Evolutionary conservation across 2,113 vertebrate species (phyloP), one percentile per base, ranked within the genome.

Genomic region (Ammodytes dubius): DNA sequence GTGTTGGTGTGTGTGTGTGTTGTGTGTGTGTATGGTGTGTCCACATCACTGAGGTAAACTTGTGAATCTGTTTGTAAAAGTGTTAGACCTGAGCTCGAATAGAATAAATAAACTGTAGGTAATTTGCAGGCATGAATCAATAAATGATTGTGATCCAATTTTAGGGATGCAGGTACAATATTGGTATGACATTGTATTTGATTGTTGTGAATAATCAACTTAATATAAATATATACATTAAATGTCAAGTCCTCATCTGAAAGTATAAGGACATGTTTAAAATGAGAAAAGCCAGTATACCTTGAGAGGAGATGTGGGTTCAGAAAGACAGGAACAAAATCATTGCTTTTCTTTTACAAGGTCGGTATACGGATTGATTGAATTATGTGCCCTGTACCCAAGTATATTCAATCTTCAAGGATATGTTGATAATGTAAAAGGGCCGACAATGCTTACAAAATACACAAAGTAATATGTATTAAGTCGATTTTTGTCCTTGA

Each of bases 21-120:
- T n/a, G n/a, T n/a, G n/a, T n/a, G n/a, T n/a, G n/a, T n/a, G n/a
- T n/a, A n/a, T n/a, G n/a, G n/a, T n/a, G n/a, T 80, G 82, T 35
- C 9, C 60, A 58, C 68, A 80, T 77, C 70, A 39, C 42, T 7
- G 17, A 70, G 1, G 63, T 53, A 77, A 27, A 56, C 74, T 66
- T 58, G 79, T 84, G 81, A 83, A 82, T 69, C 78, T 78, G 65
- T 82, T 79, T 86, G 84, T 67, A 81, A 83, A 75, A 70, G 40
- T 57, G 74, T 68, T 52, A 5, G 14, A 77, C 66, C 70, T 42
- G 19, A 27, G 27, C 27, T 27, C 27, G 2, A 27, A 27, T 27
- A 27, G 27, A 27, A 56, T 56, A n/a, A n/a, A n/a, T n/a, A n/a
- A 9, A 57, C 4, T 14, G 5, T 37, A 14, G 11, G 56, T 58